These are phyloP conservation scores for Otis tarda DNA, from an alignment of 2,113 vertebrate genomes.

Conservation along the genomic window DNA sequence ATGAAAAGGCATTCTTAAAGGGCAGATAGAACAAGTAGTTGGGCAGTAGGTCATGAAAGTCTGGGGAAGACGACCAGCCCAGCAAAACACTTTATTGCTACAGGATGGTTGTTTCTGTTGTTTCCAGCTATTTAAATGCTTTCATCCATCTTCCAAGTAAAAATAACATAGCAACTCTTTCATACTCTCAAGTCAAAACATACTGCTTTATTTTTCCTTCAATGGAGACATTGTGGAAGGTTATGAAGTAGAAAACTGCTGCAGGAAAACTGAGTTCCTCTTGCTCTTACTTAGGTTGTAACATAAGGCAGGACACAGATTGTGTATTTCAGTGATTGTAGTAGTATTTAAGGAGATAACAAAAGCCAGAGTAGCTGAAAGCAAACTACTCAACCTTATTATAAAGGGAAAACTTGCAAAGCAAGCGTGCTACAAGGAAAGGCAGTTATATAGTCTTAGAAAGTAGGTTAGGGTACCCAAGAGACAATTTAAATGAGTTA, in stretches of 20 bases:
- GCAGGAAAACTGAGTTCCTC: background rate
- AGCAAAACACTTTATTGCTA: background rate
- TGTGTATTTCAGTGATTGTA: constrained; percentile 3
- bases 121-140: background rate
- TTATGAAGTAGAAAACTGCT: background rate
- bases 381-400: constrained; percentile 6
- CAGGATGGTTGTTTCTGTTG: background rate
- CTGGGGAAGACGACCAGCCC: background rate
- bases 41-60: background rate
- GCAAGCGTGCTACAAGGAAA: background rate
- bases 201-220: constrained; percentile 4
- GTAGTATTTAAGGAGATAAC: constrained; percentile 14
- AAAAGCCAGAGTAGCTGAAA: constrained; percentile 17
- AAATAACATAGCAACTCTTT: background rate
- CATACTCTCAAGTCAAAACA: background rate
- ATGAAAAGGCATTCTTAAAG: background rate
- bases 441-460: background rate
- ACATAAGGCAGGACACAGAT: background rate
- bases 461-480: constrained; percentile 62
- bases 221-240: background rate
- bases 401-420: constrained; percentile 11
- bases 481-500: constrained; percentile 50
- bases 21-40: background rate
- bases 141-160: background rate
- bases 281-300: background rate